Evolutionary conservation across 1,140 invertebrate species (phyloP).

Genomic region (Lepidostoma basale): DNA sequence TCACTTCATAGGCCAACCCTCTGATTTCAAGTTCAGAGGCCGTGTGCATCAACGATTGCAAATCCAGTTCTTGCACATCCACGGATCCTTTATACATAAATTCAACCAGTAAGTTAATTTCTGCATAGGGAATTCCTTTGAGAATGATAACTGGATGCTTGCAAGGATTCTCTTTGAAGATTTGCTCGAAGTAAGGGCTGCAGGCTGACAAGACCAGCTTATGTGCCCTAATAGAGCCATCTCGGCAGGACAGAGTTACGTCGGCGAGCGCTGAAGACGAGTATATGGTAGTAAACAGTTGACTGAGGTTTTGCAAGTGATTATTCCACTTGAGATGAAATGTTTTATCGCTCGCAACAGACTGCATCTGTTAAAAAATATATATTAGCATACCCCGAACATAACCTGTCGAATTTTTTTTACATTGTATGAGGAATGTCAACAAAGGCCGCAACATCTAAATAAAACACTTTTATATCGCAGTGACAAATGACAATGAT

Average conservation of each 20-base stretch:
- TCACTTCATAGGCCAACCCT: conserved; percentile 61
- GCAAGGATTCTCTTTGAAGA: conserved; percentile 76
- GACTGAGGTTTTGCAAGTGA: conserved; percentile 73
- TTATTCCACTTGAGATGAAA: conserved; percentile 78
- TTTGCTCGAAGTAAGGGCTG: conserved; percentile 77
- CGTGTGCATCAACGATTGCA: conserved; percentile 70
- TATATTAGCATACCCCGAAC: conserved; percentile 49
- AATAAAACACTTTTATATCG: not conserved
- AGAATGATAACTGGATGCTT: conserved; percentile 76
- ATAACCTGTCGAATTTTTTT: conserved; percentile 19
- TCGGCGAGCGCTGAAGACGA: conserved; percentile 72
- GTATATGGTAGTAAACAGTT: conserved; percentile 72
- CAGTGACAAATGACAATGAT: conserved; percentile 22
- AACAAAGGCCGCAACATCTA: conserved; percentile 15
- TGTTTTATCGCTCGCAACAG: conserved; percentile 66
- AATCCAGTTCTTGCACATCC: conserved; percentile 69
- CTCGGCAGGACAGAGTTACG: conserved; percentile 68
- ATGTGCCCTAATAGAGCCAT: conserved; percentile 71
- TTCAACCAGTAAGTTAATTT: conserved; percentile 72
- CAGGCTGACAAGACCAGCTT: conserved; percentile 75
- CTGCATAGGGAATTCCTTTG: conserved; percentile 70
- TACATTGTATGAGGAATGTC: conserved; percentile 21
- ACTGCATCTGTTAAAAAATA: conserved; percentile 57
- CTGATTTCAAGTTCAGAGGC: conserved; percentile 70
- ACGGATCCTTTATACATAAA: conserved; percentile 78